These are phyloP conservation scores for Tauraco erythrolophus DNA, from an alignment of 2,113 vertebrate species.

Conservation along the genomic window DNA sequence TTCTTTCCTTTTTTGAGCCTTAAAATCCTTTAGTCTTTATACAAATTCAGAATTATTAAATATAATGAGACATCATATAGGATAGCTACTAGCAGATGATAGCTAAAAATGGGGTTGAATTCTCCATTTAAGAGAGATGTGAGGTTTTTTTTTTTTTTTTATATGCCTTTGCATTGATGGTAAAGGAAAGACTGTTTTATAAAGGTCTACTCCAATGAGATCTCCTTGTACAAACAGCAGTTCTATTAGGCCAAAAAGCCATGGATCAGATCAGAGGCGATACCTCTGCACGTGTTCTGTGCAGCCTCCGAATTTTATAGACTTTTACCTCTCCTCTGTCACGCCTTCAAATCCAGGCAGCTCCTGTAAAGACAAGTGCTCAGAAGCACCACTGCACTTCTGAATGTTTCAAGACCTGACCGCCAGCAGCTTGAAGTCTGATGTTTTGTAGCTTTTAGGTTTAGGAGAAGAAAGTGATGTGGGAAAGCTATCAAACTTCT, in stretches of 20 bases:
- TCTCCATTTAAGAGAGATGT: neutral
- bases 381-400: neutral
- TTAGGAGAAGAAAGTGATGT: neutral
- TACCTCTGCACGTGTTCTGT: neutral
- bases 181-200: neutral
- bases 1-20: neutral
- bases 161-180: neutral
- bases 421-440: neutral
- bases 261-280: neutral
- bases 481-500: neutral
- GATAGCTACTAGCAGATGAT: neutral
- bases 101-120: neutral
- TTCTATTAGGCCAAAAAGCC: neutral
- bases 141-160: neutral
- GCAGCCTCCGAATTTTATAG: neutral
- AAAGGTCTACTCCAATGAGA: neutral
- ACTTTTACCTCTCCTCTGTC: neutral
- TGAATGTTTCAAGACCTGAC: neutral
- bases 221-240: neutral
- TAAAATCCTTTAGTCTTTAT: neutral
- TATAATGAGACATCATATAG: neutral
- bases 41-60: constrained; percentile 2
- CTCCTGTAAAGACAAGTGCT: neutral
- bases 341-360: neutral
- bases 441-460: neutral